phyloP scores from a whole-genome alignment of 35 echinoderm and acorn worm species.

The Lytechinus variegatus region DNA sequence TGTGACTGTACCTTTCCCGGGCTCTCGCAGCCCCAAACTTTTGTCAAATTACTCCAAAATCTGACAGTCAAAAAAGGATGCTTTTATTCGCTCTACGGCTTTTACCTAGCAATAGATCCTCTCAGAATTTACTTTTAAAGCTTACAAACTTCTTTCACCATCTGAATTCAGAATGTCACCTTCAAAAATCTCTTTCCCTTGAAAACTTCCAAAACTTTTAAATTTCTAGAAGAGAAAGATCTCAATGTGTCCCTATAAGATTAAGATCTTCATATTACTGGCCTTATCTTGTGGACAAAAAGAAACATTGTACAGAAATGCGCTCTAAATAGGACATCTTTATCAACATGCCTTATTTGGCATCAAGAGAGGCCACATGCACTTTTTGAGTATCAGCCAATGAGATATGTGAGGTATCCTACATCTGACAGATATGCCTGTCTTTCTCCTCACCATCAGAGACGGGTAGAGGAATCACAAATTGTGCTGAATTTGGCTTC shows the following conservation, averaged over 20 bases:
- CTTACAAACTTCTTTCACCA: not conserved
- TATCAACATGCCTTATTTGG: not conserved
- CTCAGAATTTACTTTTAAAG: not conserved
- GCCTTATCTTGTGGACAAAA: not conserved
- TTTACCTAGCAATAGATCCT: not conserved
- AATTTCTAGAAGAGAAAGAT: not conserved
- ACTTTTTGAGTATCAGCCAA: not conserved
- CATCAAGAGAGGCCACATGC: not conserved
- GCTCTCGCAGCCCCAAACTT: not conserved
- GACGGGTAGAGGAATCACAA: not conserved
- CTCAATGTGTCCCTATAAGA: not conserved
- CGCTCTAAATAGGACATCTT: not conserved
- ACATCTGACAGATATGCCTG: not conserved
- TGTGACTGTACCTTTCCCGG: not conserved
- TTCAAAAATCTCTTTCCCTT: not conserved
- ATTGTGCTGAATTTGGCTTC: constrained; percentile 5
- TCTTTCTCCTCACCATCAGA: constrained; percentile 5
- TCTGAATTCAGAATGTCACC: not conserved
- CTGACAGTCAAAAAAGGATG: not conserved
- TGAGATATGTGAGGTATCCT: not conserved
- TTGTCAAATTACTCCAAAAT: not conserved
- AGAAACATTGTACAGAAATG: not conserved
- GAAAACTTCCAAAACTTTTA: not conserved
- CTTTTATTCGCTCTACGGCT: not conserved
- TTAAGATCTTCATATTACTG: not conserved